A percentile compares a stretch with the other conserved stretches of the same genome.
Conservation (phyloP, 2,797 vertebrate genomes). For the Gobionotothen gibberifrons region DNA sequence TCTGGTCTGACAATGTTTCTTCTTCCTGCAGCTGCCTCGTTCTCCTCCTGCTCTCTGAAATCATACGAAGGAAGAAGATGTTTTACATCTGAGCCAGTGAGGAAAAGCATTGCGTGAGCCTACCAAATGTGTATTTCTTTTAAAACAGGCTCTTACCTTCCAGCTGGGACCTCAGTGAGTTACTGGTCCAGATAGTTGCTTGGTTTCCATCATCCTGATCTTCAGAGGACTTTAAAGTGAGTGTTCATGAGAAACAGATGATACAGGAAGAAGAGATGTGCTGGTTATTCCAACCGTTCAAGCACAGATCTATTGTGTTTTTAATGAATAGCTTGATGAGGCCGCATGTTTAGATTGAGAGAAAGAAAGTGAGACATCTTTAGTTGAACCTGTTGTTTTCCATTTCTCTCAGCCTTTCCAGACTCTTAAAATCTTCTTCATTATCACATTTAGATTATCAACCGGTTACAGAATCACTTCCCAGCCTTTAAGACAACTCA, state of each 20-base stretch:
- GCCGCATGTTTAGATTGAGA: conserved; percentile 37
- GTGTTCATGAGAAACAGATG: conserved; percentile 42
- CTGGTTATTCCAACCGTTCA: not conserved
- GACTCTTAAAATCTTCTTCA: conserved; percentile 63
- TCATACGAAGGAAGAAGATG: not conserved
- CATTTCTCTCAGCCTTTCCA: conserved; percentile 59
- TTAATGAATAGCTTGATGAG: conserved; percentile 4
- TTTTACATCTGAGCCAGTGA: conserved; percentile 10
- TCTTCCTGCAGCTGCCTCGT: conserved; percentile 61
- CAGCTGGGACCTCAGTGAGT: conserved; percentile 40
- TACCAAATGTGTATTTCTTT: not conserved
- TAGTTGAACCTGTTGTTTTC: conserved; percentile 64
- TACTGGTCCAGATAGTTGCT: conserved; percentile 25
- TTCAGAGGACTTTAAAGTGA: conserved; percentile 47
- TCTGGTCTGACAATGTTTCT: conserved; percentile 59
- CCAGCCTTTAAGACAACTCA: not conserved
- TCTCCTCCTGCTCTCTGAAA: conserved; percentile 64
- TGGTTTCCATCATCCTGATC: conserved; percentile 6
- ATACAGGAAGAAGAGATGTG: conserved; percentile 2
- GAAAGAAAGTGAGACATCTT: conserved; percentile 63
- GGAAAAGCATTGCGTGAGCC: not conserved
- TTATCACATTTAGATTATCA: conserved; percentile 45
- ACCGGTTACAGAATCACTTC: conserved; percentile 5
- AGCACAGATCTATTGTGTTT: not conserved
- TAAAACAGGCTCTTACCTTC: conserved; percentile 55